These are phyloP conservation scores for Petaurus breviceps DNA, from an alignment of 2,113 vertebrate species.

Conservation along the genomic window DNA sequence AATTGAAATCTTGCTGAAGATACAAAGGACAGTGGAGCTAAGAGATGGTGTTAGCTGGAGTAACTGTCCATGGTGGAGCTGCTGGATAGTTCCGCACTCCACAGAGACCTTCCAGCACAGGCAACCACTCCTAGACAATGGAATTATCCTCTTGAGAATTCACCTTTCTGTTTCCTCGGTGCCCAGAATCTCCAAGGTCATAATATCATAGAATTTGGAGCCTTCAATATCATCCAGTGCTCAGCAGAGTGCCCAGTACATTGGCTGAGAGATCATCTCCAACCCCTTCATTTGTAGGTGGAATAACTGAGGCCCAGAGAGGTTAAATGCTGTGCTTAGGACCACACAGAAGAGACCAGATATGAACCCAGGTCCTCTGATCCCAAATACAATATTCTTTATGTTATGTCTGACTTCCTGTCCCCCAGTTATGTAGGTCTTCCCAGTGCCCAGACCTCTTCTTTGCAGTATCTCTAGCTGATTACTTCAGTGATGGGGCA, in stretches of 20 bases:
- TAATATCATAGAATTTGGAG: not conserved
- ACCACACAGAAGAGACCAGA: not conserved
- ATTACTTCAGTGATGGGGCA: not conserved
- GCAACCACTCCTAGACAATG: not conserved
- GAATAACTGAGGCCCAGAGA: not conserved
- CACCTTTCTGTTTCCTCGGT: not conserved
- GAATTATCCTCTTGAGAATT: not conserved
- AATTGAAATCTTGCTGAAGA: constrained; percentile 10
- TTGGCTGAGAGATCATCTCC: not conserved
- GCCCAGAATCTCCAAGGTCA: not conserved
- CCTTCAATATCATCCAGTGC: not conserved
- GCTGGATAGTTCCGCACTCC: not conserved
- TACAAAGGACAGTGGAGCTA: constrained; percentile 9
- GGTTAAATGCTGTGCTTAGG: not conserved
- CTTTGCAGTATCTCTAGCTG: not conserved
- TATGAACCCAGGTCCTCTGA: not conserved
- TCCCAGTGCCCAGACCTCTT: too few species aligned
- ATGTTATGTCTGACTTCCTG: not conserved
- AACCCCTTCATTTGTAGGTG: not conserved
- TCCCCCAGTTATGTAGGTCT: not conserved
- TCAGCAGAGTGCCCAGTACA: not conserved
- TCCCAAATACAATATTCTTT: not conserved
- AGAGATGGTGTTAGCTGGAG: not conserved
- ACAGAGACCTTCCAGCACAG: not conserved
- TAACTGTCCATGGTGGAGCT: not conserved